Conservation (phyloP, 2,888 invertebrate species). For the Bellardia pandia region DNA sequence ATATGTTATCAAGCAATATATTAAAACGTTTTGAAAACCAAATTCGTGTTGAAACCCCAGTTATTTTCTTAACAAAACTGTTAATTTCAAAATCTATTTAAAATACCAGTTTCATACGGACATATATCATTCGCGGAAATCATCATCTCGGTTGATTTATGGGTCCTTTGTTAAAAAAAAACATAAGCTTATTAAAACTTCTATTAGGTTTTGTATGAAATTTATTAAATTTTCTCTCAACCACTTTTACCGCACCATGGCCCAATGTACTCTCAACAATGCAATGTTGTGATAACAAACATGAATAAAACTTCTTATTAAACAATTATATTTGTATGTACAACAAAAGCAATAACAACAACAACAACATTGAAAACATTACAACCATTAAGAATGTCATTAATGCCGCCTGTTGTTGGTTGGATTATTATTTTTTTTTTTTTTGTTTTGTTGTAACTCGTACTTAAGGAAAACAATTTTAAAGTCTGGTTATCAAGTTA, state of each 20-base stretch:
- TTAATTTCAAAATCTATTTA: too few species aligned
- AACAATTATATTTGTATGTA: conserved; percentile 47
- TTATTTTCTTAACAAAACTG: too few species aligned
- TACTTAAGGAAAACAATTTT: conserved; percentile 14
- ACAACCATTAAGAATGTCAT: conserved; percentile 32
- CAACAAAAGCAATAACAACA: neutral
- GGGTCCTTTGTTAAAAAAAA: too few species aligned
- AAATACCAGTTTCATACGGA: too few species aligned
- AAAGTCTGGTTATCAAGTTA: conserved; percentile 26
- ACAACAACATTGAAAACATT: conserved; percentile 1
- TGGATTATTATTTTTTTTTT: neutral
- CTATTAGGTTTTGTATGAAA: too few species aligned
- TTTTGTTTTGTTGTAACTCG: neutral
- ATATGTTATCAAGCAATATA: too few species aligned
- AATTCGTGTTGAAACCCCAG: too few species aligned
- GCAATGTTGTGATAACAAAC: neutral
- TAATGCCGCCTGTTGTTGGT: neutral
- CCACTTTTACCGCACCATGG: neutral
- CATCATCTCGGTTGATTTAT: too few species aligned
- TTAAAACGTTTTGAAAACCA: too few species aligned
- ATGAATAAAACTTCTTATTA: conserved; percentile 15
- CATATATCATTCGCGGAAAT: too few species aligned
- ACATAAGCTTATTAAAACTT: too few species aligned
- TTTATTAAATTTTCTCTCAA: too few species aligned
- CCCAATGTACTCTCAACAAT: neutral